Evolutionary conservation across 2,888 invertebrate genomes (phyloP).

Genomic region (Epiblema foenella): DNA sequence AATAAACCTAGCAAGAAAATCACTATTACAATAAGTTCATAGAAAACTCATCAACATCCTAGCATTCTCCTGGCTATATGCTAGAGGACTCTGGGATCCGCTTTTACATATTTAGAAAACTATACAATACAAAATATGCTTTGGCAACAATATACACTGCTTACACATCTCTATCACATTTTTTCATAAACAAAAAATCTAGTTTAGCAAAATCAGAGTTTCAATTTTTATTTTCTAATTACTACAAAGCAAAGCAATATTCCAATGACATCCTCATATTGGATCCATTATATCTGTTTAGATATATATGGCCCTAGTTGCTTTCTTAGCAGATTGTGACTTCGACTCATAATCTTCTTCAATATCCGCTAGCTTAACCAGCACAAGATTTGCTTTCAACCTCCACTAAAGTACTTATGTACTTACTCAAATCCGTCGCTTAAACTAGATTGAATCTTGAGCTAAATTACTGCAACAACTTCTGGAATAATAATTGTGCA

Average conservation of each 20-base stretch:
- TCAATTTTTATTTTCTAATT: too few relatives aligned
- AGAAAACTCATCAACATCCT: background rate
- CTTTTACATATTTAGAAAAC: background rate
- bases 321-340: background rate
- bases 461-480: conserved; percentile 65
- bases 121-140: background rate
- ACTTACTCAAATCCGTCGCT: conserved; percentile 12
- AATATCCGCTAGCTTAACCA: background rate
- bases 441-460: conserved; percentile 17
- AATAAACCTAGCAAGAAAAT: background rate
- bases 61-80: too few relatives aligned
- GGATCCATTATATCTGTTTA: too few relatives aligned
- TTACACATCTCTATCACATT: background rate
- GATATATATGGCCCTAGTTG: background rate
- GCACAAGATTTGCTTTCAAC: background rate
- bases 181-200: too few relatives aligned
- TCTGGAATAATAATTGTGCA: conserved; percentile 73
- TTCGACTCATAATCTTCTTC: too few relatives aligned
- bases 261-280: too few relatives aligned
- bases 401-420: background rate
- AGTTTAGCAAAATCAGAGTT: too few relatives aligned
- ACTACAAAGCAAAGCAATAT: too few relatives aligned
- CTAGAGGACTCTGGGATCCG: too few relatives aligned
- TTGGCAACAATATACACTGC: background rate
- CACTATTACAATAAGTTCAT: background rate